A percentile compares a stretch with the other conserved stretches of the same genome.
These are phyloP conservation scores for Phyllostomus hastatus DNA, from an alignment of 2,113 vertebrate genomes.

Conservation along the genomic window DNA sequence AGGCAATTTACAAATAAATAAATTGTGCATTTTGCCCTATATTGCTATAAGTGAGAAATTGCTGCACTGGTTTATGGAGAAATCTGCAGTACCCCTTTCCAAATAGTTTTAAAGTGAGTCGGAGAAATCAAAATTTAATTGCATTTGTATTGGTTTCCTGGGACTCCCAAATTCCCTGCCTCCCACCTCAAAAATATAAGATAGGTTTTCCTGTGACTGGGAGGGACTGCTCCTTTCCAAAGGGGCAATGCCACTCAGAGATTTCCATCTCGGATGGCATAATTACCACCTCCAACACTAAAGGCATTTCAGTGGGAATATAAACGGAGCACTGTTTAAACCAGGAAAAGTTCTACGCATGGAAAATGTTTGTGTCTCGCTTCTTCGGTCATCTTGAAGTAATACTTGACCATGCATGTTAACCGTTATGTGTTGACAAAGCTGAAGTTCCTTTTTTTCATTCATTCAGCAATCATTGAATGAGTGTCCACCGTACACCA, in stretches of 20 bases:
- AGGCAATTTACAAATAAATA: not conserved
- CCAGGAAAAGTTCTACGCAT: not conserved
- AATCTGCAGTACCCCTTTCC: not conserved
- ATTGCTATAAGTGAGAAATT: conserved; percentile 33
- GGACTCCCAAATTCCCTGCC: not conserved
- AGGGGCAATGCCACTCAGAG: not conserved
- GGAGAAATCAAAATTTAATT: conserved; percentile 33
- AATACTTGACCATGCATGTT: not conserved
- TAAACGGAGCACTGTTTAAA: not conserved
- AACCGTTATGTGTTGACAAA: not conserved
- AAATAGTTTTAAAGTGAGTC: conserved; percentile 30
- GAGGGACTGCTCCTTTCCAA: not conserved
- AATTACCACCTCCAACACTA: not conserved
- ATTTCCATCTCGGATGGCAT: not conserved
- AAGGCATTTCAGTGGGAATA: not conserved
- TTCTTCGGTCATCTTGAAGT: not conserved
- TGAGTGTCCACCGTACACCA: not conserved
- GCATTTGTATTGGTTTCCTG: conserved; percentile 10
- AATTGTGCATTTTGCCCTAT: conserved; percentile 3
- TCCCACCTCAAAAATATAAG: not conserved
- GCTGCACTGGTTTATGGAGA: not conserved
- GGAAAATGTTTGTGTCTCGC: not conserved
- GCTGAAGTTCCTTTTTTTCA: not conserved
- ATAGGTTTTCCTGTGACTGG: not conserved
- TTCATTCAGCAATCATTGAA: not conserved